These are phyloP conservation scores for Blera fallax DNA, from an alignment of 2,888 invertebrate genomes.

Conservation along the genomic window DNA sequence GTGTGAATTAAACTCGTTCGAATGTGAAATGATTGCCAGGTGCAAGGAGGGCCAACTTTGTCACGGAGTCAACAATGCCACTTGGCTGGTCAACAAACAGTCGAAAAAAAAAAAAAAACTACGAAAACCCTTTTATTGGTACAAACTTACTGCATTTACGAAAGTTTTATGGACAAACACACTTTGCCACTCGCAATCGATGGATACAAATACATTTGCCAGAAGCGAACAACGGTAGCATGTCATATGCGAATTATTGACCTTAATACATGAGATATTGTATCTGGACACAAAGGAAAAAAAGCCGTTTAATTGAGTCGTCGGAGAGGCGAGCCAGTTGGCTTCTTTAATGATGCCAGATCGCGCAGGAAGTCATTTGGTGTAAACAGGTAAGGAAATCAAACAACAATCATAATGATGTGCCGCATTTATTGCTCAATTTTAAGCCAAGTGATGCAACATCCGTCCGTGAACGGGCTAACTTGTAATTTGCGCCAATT, in stretches of 20 bases:
- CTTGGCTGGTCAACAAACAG: constrained; percentile 28
- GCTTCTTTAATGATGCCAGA: constrained; percentile 66
- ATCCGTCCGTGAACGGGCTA: constrained; percentile 61
- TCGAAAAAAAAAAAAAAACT: not conserved
- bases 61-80: constrained; percentile 70
- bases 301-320: constrained; percentile 62
- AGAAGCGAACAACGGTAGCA: constrained; percentile 36
- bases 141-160: not conserved
- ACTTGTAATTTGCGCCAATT: constrained; percentile 71
- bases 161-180: not conserved
- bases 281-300: constrained; percentile 12
- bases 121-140: constrained; percentile 39
- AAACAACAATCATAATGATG: constrained; percentile 69
- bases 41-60: constrained; percentile 69
- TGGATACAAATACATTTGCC: constrained; percentile 17
- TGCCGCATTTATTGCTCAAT: constrained; percentile 71
- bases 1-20: constrained; percentile 81
- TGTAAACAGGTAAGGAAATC: constrained; percentile 67
- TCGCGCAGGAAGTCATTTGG: constrained; percentile 69
- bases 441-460: constrained; percentile 67
- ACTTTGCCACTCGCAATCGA: constrained; percentile 17
- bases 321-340: constrained; percentile 22
- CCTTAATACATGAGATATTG: constrained; percentile 25
- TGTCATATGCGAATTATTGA: constrained; percentile 52
- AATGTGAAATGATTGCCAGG: constrained; percentile 72